A percentile compares a stretch with the other conserved stretches of the same genome.
These are phyloP conservation scores for Eumacrocentrus americanus DNA, from an alignment of 2,888 invertebrate genomes.

Conservation along the genomic window DNA sequence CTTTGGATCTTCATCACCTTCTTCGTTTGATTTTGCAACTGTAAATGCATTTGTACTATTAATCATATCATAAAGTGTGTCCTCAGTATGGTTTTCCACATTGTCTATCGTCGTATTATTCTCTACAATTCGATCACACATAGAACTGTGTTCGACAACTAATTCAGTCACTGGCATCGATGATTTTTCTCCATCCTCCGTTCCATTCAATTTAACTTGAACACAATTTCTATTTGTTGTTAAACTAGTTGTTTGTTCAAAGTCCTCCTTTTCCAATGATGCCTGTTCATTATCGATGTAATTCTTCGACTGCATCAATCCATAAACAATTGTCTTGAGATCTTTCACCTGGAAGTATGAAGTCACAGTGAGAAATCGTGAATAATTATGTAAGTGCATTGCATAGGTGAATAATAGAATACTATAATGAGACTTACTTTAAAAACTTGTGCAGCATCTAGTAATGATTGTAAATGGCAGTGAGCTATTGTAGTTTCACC, in stretches of 20 bases:
- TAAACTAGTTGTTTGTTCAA: not conserved
- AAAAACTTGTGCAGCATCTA: slow-evolving; percentile 74
- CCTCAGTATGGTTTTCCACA: slow-evolving; percentile 22
- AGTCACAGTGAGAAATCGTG: not conserved
- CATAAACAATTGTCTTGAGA: slow-evolving; percentile 49
- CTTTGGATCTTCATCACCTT: not conserved
- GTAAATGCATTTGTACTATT: slow-evolving; percentile 19
- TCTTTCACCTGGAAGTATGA: slow-evolving; percentile 51
- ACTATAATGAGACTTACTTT: slow-evolving; percentile 62
- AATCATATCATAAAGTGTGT: slow-evolving; percentile 25
- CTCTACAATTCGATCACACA: slow-evolving; percentile 29
- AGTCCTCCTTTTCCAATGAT: slow-evolving; percentile 27
- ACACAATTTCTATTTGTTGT: slow-evolving; percentile 27
- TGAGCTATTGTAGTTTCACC: slow-evolving; percentile 75
- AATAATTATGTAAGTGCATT: not conserved
- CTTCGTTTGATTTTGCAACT: not conserved
- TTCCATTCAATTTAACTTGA: slow-evolving; percentile 25
- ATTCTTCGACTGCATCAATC: slow-evolving; percentile 43
- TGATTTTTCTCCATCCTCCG: slow-evolving; percentile 24
- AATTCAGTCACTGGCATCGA: not conserved
- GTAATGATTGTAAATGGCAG: slow-evolving; percentile 71
- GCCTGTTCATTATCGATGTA: slow-evolving; percentile 26
- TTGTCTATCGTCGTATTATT: slow-evolving; percentile 24
- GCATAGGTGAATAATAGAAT: slow-evolving; percentile 10
- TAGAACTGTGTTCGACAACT: not conserved